Evolutionary conservation across 2,113 vertebrate species (phyloP).

Genomic region (Drymodes brunneopygia): DNA sequence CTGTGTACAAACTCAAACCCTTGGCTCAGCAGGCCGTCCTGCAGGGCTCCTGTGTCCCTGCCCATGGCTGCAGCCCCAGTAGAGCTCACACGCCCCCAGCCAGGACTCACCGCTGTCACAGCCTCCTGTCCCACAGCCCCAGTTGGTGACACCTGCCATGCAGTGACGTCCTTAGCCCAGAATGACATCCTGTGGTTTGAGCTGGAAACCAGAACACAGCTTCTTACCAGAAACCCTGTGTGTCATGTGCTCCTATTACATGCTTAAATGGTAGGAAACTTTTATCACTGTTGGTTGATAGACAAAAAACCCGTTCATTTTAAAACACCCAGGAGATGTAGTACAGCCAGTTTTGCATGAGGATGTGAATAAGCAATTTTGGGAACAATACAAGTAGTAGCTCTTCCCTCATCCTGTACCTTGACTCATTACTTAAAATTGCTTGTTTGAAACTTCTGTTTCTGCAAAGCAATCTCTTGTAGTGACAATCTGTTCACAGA

Average conservation of each 20-base stretch:
- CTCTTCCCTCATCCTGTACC: neutral
- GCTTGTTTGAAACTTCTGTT: neutral
- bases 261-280: neutral
- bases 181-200: neutral
- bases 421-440: neutral
- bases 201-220: neutral
- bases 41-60: neutral
- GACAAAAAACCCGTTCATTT: neutral
- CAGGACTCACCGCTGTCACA: neutral
- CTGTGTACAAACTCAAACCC: neutral
- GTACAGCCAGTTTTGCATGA: neutral
- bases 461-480: neutral
- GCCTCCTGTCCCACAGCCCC: neutral
- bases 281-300: neutral
- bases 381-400: neutral
- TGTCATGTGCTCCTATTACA: neutral
- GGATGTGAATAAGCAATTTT: conserved; percentile 11
- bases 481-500: neutral
- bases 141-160: neutral
- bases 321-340: neutral
- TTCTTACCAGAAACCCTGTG: conserved; percentile 32
- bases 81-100: too few relatives aligned
- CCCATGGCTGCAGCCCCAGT: neutral
- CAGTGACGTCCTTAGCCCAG: neutral
- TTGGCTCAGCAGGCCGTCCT: neutral